Evolutionary conservation across 2,888 invertebrate species (phyloP), one percentile per base, ranked within the genome.

Genomic region (Harmothoe impar): DNA sequence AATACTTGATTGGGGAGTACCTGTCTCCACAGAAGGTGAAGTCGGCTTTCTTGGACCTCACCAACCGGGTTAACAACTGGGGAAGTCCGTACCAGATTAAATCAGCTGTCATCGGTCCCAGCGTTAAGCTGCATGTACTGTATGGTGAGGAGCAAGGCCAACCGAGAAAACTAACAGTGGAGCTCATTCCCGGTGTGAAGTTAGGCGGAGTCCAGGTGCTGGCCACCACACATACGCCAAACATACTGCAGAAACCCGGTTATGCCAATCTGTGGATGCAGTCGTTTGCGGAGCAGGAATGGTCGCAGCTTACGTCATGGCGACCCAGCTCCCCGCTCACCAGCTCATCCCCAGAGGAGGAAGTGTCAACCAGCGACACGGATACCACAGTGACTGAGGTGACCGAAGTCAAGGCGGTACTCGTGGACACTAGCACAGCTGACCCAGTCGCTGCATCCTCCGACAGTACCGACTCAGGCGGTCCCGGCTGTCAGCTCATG

Each of bases 241-340:
- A 20, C 29, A 23, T n/a, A 25, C 29, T 77, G 77, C 0, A 68
- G 15, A 72, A 86, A 15, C 31, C 68, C 17, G 29, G 68, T 25
- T 91, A 86, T 43, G 89, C 43, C 29, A 91, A 89, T 35, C 62
- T 89, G n/a, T 91, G 91, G 91, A 78, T 89, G 89, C 72, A 72
- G 25, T 90, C 91, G 17, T 91, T 90, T 86, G 77, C 62, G 23
- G 62, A 23, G 15, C 29, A 89, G 35, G 91, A 91, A 33, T 43
- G 20, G 25, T 68, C n/a, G 7, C 81, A 54, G 5, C 33, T 86
- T 0, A 86, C 86, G 10, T 25, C 54, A 15, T 86, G 86, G 86
- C 20, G 54, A 54, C 86, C 86, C 0, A 23, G 3, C 10, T 52
- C 86, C 3, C 20, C 35, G 0, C 12, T 1, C 0, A 0, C 31